Evolutionary conservation across 1,140 invertebrate genomes (phyloP).

Genomic region (Drosophila dunni): DNA sequence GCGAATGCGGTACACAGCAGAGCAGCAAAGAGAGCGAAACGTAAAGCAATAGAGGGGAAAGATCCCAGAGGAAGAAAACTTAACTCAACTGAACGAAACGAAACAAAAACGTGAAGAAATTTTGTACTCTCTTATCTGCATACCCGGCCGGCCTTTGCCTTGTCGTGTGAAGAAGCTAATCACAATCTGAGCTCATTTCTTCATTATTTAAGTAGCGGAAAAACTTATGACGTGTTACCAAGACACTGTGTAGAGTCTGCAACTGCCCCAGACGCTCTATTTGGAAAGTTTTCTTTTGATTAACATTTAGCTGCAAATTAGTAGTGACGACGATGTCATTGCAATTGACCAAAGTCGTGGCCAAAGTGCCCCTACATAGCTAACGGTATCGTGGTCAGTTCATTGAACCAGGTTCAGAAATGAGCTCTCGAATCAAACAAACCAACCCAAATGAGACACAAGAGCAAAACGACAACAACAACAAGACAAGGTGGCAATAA

Average conservation of each 20-base stretch:
- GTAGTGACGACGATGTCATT: constrained; percentile 15
- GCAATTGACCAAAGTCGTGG: constrained; percentile 33
- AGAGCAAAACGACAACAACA: constrained; percentile 31
- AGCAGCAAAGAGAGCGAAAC: constrained; percentile 29
- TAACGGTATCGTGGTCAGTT: constrained; percentile 49
- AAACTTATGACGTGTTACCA: constrained; percentile 68
- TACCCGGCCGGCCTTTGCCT: constrained; percentile 41
- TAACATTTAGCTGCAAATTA: constrained; percentile 67
- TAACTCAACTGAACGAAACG: constrained; percentile 36
- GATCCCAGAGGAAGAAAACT: constrained; percentile 26
- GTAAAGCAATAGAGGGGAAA: too few relatives aligned
- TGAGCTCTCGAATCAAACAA: constrained; percentile 41
- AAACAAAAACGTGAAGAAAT: constrained; percentile 16
- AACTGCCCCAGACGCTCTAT: neutral
- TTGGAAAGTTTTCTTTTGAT: constrained; percentile 52
- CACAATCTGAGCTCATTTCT: constrained; percentile 20
- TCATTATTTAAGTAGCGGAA: constrained; percentile 21
- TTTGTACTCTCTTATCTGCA: constrained; percentile 14
- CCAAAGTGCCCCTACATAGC: neutral
- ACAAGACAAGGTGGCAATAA: constrained; percentile 29
- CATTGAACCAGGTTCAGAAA: constrained; percentile 40
- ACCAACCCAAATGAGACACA: constrained; percentile 30
- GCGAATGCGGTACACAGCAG: constrained; percentile 40
- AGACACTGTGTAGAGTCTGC: neutral
- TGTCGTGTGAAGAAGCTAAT: constrained; percentile 48